A percentile compares a stretch with the other conserved stretches of the same genome.
Evolutionary conservation across 1,140 invertebrate species (phyloP).

Genomic region (Drosophila pseudoobscura): DNA sequence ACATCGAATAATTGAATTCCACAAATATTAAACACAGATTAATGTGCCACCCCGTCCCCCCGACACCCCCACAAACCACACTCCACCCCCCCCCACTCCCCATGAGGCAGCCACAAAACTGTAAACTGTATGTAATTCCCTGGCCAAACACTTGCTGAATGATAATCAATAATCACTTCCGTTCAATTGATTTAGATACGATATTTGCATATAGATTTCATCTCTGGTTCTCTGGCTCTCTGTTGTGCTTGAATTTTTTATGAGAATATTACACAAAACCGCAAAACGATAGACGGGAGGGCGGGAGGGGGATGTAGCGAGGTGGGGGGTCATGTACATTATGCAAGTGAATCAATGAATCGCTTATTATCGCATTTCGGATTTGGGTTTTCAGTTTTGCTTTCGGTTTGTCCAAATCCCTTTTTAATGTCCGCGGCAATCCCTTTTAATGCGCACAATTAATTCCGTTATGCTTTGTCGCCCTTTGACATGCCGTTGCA

Average conservation of each 20-base stretch:
- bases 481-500: constrained; percentile 57
- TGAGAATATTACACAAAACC: constrained; percentile 34
- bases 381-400: constrained; percentile 53
- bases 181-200: constrained; percentile 46
- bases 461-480: constrained; percentile 75
- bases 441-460: constrained; percentile 74
- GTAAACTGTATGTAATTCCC: constrained; percentile 12
- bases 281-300: constrained; percentile 2
- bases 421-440: constrained; percentile 66
- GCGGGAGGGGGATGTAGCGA: no score
- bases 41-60: no score
- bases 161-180: constrained; percentile 49
- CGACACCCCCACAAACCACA: constrained; percentile 5
- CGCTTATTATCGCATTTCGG: constrained; percentile 63
- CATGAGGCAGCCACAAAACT: constrained; percentile 1
- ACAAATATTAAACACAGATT: no score
- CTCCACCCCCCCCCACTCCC: no score
- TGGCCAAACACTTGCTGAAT: constrained; percentile 26
- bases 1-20: no score
- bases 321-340: constrained; percentile 5
- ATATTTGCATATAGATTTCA: constrained; percentile 21
- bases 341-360: constrained; percentile 65
- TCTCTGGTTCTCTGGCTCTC: background rate
- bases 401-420: constrained; percentile 56
- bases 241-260: constrained; percentile 46